Conservation (phyloP, 2,113 vertebrate species). For the Thomomys bottae region DNA sequence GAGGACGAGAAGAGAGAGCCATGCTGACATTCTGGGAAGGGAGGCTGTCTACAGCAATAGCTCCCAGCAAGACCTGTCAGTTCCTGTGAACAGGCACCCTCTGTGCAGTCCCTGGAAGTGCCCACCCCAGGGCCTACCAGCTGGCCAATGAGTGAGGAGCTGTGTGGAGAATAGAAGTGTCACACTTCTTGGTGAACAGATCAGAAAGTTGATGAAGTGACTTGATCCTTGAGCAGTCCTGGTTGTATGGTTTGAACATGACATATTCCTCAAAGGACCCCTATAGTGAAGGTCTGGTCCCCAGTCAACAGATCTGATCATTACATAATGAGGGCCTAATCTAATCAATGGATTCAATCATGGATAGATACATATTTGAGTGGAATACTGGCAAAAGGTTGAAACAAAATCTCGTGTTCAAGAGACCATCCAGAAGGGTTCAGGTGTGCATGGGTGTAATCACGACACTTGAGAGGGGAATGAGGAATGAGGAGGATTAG, state of each 20-base stretch:
- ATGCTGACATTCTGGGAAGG: not conserved
- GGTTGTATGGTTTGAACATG: not conserved
- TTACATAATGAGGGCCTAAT: not conserved
- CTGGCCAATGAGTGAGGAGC: not conserved
- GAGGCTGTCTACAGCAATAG: slow-evolving; percentile 25
- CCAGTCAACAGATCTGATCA: not conserved
- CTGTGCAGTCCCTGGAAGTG: not conserved
- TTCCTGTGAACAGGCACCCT: slow-evolving; percentile 51
- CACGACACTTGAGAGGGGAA: no score
- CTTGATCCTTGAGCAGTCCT: no score
- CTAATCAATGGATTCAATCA: not conserved
- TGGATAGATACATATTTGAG: not conserved
- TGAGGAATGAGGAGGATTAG: no score
- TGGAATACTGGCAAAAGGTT: not conserved
- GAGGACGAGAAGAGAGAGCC: not conserved
- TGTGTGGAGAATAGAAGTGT: not conserved
- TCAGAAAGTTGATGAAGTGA: not conserved
- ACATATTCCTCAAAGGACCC: not conserved
- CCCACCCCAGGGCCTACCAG: slow-evolving; percentile 29
- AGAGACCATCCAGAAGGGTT: no score
- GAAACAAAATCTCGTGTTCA: not conserved
- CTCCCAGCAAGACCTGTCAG: slow-evolving; percentile 68
- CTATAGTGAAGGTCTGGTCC: no score
- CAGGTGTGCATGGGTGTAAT: no score
- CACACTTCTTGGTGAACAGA: not conserved